Base-by-base conservation (phyloP, 2,113 vertebrate genomes). In the Labrus mixtus region DNA sequence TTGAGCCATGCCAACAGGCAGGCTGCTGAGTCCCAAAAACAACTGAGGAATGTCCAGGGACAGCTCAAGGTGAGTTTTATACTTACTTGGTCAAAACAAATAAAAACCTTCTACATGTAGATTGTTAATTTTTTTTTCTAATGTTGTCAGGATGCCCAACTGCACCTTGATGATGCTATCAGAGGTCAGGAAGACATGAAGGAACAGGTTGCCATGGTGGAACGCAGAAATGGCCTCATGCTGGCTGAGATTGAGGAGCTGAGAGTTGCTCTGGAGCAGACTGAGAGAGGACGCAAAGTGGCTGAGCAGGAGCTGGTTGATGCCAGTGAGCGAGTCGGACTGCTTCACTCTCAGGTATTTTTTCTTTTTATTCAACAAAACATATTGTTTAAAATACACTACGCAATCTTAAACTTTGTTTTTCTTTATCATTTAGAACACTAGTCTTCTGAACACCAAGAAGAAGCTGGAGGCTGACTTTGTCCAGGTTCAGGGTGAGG, bases 271-370 rank as follows among this genome's bases (percentile, higher is more conserved):
- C 81, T 90, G 64, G 88, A 91, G 19, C 90, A 91, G 66, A 91
- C 89, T 10, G 90, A 91, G 62, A 94, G 95, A 89, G 89, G 87
- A 39, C 95, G 96, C 57, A 97, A 95, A 84, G 87, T 96, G 2
- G 96, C 96, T 3, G 97, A 98, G 87, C 97, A 97, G 89, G 97
- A 98, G 87, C 85, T 98, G 63, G 82, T 93, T 2, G 97, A 97
- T 25, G 95, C 95, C 73, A 97, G 94, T 65, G 97, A 98, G 59
- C 94, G 97, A 0, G 96, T 97, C 0, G 95, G 96, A 77, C 95
- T 98, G 16, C 95, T 98, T 3, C 96, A 98, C 29, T 96, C 92
- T 19, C 97, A 98, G 94, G 97, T 97, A 16, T 41, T 20, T 9
- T 46, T 51, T 43, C 3, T 12, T 0, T 8, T 39, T 1, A 57